These are phyloP conservation scores for Pimpla rufipes DNA, from an alignment of 2,888 invertebrate species.

Conservation along the genomic window DNA sequence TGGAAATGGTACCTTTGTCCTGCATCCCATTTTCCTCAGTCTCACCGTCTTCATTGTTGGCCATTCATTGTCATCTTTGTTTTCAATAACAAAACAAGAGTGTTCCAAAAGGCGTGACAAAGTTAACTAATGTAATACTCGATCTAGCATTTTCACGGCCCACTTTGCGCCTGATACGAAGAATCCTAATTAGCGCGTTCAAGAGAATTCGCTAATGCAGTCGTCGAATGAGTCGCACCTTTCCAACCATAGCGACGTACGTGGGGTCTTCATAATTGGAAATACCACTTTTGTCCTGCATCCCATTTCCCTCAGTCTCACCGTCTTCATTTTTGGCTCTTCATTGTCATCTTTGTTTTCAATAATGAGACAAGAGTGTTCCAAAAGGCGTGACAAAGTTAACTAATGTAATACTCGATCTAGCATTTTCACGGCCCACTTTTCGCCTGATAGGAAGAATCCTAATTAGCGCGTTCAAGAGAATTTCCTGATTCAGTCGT, in stretches of 20 bases:
- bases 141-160: not conserved
- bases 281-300: not conserved
- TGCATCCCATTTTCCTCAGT: not conserved
- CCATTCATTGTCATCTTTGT: not conserved
- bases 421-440: not conserved
- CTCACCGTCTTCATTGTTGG: not conserved
- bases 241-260: not conserved
- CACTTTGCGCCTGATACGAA: not conserved
- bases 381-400: not conserved
- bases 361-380: not conserved
- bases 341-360: not conserved
- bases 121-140: not conserved
- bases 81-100: not conserved
- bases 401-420: not conserved
- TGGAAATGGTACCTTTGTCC: not conserved
- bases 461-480: not conserved
- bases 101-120: not conserved
- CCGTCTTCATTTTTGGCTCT: not conserved
- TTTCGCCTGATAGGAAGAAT: not conserved
- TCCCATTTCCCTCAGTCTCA: not conserved
- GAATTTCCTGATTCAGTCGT: not conserved
- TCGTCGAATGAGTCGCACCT: conserved; percentile 1
- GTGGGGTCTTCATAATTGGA: not conserved
- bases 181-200: not conserved
- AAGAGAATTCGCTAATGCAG: not conserved